These are phyloP conservation scores for Phortica variegata DNA, from an alignment of 1,140 invertebrate genomes.

Conservation along the genomic window DNA sequence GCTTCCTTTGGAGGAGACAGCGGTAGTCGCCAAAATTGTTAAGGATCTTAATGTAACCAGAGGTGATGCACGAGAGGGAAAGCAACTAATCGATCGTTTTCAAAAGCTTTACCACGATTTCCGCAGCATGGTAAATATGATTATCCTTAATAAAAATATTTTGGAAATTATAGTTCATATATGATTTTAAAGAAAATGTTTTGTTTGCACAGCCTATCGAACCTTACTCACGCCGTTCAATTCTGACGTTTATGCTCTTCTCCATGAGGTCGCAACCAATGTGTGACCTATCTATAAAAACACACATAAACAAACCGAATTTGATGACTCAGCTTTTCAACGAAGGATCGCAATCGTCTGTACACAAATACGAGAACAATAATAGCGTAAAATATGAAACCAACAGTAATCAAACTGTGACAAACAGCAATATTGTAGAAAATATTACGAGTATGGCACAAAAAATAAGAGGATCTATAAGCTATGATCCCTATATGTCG, in stretches of 20 bases:
- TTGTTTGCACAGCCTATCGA: slow-evolving; percentile 22
- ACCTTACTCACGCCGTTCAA: no score
- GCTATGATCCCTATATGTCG: slow-evolving; percentile 17
- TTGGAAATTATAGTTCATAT: no score
- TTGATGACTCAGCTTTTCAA: background rate
- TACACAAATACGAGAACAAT: background rate
- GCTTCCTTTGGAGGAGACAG: slow-evolving; percentile 22
- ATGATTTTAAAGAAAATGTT: no score
- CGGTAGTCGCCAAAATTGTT: slow-evolving; percentile 19
- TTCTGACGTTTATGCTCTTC: slow-evolving; percentile 10
- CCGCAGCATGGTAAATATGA: no score
- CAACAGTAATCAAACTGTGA: background rate
- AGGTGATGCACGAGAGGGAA: no score
- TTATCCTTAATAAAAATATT: no score
- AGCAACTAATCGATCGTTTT: no score
- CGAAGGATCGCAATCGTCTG: slow-evolving; percentile 1
- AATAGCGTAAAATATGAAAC: slow-evolving; percentile 4
- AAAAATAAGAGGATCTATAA: background rate
- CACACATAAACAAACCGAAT: no score
- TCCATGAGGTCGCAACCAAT: background rate
- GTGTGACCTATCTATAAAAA: background rate
- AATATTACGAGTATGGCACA: background rate
- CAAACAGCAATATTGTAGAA: background rate
- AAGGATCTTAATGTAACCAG: no score
- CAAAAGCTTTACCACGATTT: no score